Base-by-base conservation (phyloP, 1,140 invertebrate genomes). In the Monomorium pharaonis region DNA sequence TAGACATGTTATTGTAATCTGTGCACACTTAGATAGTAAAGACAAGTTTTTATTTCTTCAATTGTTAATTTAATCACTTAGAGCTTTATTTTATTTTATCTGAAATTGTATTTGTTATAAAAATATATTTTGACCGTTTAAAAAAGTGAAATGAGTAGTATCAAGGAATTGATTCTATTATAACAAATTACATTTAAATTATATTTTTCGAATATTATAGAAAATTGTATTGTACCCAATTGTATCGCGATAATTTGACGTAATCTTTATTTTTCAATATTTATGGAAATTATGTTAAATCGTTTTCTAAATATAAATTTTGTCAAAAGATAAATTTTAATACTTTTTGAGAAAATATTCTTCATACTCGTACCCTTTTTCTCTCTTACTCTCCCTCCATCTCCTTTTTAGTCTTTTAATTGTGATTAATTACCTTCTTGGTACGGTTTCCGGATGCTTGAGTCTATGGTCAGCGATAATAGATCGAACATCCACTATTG, bases 391-490 rank as follows among this genome's bases (percentile, higher is more conserved):
- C 14, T 65, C 9, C 24, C 37, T 12, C n/a, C 2, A 12, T 10
- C 21, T 10, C 14, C 24, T 3, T 56, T 10, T 5, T 7, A 44
- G 21, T 56, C n/a, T 56, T 18, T 77, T 2, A 30, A 16, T 54
- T 21, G 4, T 62, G 63, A 74, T 60, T 21, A 63, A 54, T 89
- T 86, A 95, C 92, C 97, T 95, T 86, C 97, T 92, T 0, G 97
- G 97, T 1, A 97, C 96, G 10, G 96, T 94, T 87, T 97, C 97
- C 0, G 97, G 97, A 93, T 97, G 97, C 85, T 96, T 95, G 63
- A 97, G 96, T 84, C 97, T 96, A 91, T 98, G 97, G 93, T 98
- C 97, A 1, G 97, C 97, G 91, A 98, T 98, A 72, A 98, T 97
- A 5, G 97, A 97, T 91, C 97, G 96, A 14, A 98, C 97, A 93